These are phyloP conservation scores for Neotoxoptera formosana DNA, from an alignment of 1,140 invertebrate genomes.

Conservation along the genomic window DNA sequence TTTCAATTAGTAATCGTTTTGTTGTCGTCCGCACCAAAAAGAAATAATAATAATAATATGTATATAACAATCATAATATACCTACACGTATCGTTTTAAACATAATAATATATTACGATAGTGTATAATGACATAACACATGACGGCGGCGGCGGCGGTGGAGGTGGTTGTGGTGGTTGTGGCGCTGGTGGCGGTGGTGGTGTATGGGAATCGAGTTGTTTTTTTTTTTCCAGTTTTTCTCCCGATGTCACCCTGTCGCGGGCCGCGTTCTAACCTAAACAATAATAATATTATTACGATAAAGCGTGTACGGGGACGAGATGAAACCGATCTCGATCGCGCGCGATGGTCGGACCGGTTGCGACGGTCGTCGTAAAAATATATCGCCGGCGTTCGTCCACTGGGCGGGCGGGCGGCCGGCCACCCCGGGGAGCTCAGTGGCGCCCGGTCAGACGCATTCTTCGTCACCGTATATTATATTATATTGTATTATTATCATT, in stretches of 20 bases:
- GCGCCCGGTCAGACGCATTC: constrained; percentile 38
- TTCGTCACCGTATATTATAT: not conserved
- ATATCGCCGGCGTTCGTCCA: not conserved
- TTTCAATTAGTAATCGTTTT: constrained; percentile 58
- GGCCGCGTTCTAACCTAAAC: not conserved
- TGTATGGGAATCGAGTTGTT: constrained; percentile 24
- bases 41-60: not conserved
- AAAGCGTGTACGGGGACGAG: not conserved
- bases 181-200: not conserved
- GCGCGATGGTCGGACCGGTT: constrained; percentile 44
- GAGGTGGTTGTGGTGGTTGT: too few species aligned
- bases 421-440: constrained; percentile 47
- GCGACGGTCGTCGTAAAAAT: constrained; percentile 34
- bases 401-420: not conserved
- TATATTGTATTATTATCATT: not conserved
- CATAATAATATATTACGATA: too few species aligned
- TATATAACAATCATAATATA: not conserved
- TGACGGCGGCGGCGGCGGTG: too few species aligned
- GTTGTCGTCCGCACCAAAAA: constrained; percentile 2
- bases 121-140: not conserved
- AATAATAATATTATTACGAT: not conserved
- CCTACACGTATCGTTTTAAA: too few species aligned
- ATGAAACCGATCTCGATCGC: not conserved
- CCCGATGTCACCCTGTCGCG: constrained; percentile 22
- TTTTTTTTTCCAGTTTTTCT: not conserved